Conservation (phyloP, 2,797 vertebrate genomes). For the Bucorvus abyssinicus region DNA sequence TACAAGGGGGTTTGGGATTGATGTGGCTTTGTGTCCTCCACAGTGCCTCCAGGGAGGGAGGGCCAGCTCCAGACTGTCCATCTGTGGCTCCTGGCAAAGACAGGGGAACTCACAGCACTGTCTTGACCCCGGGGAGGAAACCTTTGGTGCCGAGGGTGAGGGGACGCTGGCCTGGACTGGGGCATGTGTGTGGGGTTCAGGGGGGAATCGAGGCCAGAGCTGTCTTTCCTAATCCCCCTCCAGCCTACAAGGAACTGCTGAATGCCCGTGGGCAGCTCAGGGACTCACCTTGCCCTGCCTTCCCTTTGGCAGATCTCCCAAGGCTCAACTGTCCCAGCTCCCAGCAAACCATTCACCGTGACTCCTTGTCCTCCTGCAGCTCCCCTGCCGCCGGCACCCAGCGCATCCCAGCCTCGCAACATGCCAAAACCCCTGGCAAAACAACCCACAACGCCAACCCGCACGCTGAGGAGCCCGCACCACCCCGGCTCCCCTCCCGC, state of each 20-base stretch:
- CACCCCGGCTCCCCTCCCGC: not conserved
- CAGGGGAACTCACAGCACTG: not conserved
- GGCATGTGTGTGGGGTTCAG: rapidly evolving
- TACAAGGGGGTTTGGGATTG: not conserved
- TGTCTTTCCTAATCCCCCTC: not conserved
- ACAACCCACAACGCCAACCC: not conserved
- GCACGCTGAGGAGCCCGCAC: rapidly evolving
- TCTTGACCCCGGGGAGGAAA: not conserved
- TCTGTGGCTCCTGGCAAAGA: not conserved
- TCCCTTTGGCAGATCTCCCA: not conserved
- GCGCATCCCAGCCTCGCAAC: not conserved
- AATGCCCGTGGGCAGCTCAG: not conserved
- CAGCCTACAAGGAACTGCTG: not conserved
- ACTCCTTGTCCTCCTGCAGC: not conserved
- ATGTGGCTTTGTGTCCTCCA: not conserved
- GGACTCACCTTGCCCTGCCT: not conserved
- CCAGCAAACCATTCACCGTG: rapidly evolving
- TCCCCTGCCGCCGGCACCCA: not conserved
- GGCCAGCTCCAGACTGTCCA: not conserved
- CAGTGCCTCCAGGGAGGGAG: not conserved
- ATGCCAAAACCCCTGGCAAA: rapidly evolving
- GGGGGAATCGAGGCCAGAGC: not conserved
- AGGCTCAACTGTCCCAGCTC: rapidly evolving
- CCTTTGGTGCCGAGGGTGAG: not conserved
- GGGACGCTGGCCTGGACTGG: not conserved